A percentile compares a stretch with the other conserved stretches of the same genome.
Evolutionary conservation across 30 jellyfish, hydroid and myxozoan genomes (phyloP).

Genomic region (Sanderia malayensis): DNA sequence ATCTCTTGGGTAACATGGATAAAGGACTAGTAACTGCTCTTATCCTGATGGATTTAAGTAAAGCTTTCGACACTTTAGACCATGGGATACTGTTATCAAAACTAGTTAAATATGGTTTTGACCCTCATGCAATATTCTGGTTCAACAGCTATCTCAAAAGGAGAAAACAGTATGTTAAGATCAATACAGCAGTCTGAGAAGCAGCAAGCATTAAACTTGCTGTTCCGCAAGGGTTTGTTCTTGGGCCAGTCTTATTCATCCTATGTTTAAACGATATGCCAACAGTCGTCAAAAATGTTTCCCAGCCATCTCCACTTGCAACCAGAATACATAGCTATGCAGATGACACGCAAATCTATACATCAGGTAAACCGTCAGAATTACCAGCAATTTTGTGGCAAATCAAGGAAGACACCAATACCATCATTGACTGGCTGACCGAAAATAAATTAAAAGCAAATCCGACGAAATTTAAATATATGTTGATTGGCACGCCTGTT

Average conservation of each 20-base stretch:
- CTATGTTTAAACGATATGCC: slow-evolving; percentile 24
- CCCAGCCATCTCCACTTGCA: slow-evolving; percentile 28
- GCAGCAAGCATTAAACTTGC: slow-evolving; percentile 29
- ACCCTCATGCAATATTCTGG: slow-evolving; percentile 32
- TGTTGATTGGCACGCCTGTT: too few species aligned
- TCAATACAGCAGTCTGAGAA: slow-evolving; percentile 19
- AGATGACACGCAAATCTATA: slow-evolving; percentile 32
- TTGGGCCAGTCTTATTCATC: slow-evolving; percentile 32
- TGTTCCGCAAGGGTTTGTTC: slow-evolving; percentile 33
- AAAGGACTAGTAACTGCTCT: slow-evolving; percentile 38
- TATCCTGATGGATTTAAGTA: slow-evolving; percentile 39
- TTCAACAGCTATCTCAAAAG: slow-evolving; percentile 1
- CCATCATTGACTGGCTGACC: too few species aligned
- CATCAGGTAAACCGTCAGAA: slow-evolving; percentile 41
- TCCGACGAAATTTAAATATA: too few species aligned
- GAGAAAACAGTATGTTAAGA: slow-evolving; percentile 20
- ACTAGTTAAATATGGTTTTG: slow-evolving; percentile 23
- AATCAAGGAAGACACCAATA: too few species aligned
- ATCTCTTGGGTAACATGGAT: slow-evolving; percentile 41
- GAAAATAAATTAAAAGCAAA: too few species aligned
- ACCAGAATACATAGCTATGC: slow-evolving; percentile 21
- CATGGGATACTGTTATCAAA: slow-evolving; percentile 31
- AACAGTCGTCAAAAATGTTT: slow-evolving; percentile 28
- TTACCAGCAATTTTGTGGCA: slow-evolving; percentile 29
- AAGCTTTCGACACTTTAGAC: slow-evolving; percentile 37